Evolutionary conservation across 2,888 invertebrate genomes (phyloP).

Genomic region (Nephrotoma guestfalica): DNA sequence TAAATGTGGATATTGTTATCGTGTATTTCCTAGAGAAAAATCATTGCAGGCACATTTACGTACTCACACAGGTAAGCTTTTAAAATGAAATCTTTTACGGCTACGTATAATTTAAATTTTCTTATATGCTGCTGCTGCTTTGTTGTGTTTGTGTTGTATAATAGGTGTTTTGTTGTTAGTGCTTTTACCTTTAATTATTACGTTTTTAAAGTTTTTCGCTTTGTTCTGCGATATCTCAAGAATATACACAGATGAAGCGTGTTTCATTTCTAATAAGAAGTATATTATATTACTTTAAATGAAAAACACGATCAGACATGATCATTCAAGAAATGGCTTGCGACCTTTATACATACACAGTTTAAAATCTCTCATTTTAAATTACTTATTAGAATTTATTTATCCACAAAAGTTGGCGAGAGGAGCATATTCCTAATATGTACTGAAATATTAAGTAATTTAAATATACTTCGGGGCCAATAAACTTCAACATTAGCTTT

Average conservation of each 20-base stretch:
- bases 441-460: background rate
- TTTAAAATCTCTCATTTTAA: background rate
- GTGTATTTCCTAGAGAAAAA: conserved; percentile 63
- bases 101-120: background rate
- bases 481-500: background rate
- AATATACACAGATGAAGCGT: background rate
- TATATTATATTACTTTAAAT: background rate
- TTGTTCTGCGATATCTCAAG: background rate
- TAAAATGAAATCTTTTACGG: background rate
- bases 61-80: conserved; percentile 42
- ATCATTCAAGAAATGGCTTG: background rate
- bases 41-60: conserved; percentile 53
- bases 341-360: background rate
- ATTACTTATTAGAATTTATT: background rate
- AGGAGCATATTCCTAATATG: background rate
- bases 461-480: background rate
- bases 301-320: background rate
- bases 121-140: background rate
- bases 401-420: background rate
- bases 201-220: background rate
- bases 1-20: conserved; percentile 52
- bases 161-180: background rate
- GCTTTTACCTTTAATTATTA: background rate
- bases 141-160: conserved; percentile 4
- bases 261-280: background rate